Evolutionary conservation across 2,888 invertebrate genomes (phyloP), one percentile per base, ranked within the genome.

Genomic region (Plutella xylostella): DNA sequence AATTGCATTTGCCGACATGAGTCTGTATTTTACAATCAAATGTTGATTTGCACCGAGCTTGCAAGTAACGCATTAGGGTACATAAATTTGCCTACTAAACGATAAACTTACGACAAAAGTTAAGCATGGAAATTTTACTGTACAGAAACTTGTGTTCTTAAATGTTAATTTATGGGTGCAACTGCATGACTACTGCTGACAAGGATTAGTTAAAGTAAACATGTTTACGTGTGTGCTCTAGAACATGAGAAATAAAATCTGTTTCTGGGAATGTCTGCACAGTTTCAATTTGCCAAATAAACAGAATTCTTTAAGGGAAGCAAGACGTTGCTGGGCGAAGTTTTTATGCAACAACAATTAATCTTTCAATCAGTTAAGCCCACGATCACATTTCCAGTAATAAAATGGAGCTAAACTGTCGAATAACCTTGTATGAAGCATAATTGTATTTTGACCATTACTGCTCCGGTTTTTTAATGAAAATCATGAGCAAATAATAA

Each of bases 11-110:
- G 68, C 72, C 67, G 70, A 72, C 73, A 72, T 70, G 67, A 69
- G 67, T 68, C 61, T 68, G 72, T 72, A 75, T 73, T 70, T 71
- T 70, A 78, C 77, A 77, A 79, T 77, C 78, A 75, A 76, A 79
- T 71, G 74, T 76, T 79, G 76, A 79, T 78, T 79, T 75, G 74
- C 67, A 62, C 62, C 59, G 59, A 63, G 69, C 72, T 38, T 72
- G 73, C 72, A 70, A 72, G 66, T 70, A 65, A 63, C 68, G 68
- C 68, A 76, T 72, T 74, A 73, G 73, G 73, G 75, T 71, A 68
- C 69, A 74, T 72, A 73, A 74, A 75, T 75, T 75, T 70, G 64
- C 72, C 68, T 66, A 71, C 68, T 72, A 70, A 74, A 71, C 72
- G 68, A 68, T 71, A 70, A 70, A 70, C 66, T 66, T 61, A 62